Conservation (phyloP, 1,140 invertebrate species). For the Tenebrio molitor region DNA sequence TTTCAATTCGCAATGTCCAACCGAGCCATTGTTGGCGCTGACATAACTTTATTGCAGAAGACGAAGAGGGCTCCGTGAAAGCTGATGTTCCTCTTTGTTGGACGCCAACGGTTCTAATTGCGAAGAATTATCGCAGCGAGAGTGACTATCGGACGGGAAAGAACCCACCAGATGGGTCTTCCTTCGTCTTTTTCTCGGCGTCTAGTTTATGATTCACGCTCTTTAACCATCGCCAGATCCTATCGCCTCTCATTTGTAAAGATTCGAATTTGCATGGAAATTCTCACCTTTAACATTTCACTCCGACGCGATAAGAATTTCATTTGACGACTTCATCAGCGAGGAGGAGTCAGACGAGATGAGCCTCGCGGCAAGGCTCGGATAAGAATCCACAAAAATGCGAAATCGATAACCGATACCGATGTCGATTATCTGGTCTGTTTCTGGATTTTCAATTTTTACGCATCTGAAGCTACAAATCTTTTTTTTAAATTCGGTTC, state of each 20-base stretch:
- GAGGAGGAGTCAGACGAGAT: background rate
- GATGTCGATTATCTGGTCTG: no score
- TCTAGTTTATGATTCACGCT: background rate
- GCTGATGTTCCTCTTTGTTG: slow-evolving; percentile 17
- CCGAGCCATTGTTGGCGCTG: no score
- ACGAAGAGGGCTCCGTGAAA: slow-evolving; percentile 11
- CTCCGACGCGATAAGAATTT: background rate
- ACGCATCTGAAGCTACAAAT: no score
- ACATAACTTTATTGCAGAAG: slow-evolving; percentile 2
- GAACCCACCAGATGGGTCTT: background rate
- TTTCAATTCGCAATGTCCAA: slow-evolving; percentile 1
- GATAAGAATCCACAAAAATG: background rate
- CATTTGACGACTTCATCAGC: background rate
- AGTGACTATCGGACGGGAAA: background rate
- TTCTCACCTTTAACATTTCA: slow-evolving; percentile 22
- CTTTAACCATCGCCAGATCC: slow-evolving; percentile 3
- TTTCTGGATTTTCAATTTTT: no score
- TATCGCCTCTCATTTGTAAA: slow-evolving; percentile 26
- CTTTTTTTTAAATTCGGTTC: no score
- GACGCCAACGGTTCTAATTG: slow-evolving; percentile 1
- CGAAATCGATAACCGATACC: background rate
- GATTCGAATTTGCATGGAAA: slow-evolving; percentile 10
- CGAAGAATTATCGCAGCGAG: background rate
- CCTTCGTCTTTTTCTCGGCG: no score
- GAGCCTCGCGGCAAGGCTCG: background rate